A percentile compares a stretch with the other conserved stretches of the same genome.
phyloP scores from a whole-genome alignment of 2,888 invertebrate genomes.

The Polylopha cassiicola region DNA sequence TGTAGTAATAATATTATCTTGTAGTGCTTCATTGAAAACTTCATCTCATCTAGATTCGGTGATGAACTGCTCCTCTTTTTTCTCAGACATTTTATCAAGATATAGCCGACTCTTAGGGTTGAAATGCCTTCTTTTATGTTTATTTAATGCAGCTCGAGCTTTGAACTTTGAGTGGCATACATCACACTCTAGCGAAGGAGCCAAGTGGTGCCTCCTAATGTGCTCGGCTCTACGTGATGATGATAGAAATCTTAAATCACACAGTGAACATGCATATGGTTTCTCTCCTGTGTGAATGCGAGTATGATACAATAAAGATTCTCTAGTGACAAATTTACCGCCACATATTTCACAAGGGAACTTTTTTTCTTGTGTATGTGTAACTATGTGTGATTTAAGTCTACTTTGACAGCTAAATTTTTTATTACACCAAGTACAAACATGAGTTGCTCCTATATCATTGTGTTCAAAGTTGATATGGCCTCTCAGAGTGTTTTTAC shows the following conservation, averaged over 20 bases:
- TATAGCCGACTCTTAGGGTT: constrained; percentile 31
- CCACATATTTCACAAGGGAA: constrained; percentile 37
- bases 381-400: constrained; percentile 36
- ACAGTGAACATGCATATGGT: constrained; percentile 38
- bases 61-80: background rate
- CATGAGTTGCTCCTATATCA: constrained; percentile 27
- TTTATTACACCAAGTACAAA: constrained; percentile 41
- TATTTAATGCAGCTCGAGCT: constrained; percentile 26
- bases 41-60: no score
- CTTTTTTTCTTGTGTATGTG: constrained; percentile 42
- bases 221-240: constrained; percentile 39
- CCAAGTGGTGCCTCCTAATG: constrained; percentile 31
- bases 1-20: no score
- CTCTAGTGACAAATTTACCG: constrained; percentile 36
- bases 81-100: background rate
- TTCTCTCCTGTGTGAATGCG: constrained; percentile 43
- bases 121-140: constrained; percentile 36
- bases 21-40: no score
- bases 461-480: constrained; percentile 41
- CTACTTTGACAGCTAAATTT: constrained; percentile 34
- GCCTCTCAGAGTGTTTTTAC: constrained; percentile 32
- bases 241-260: constrained; percentile 37
- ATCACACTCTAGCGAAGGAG: constrained; percentile 33
- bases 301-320: constrained; percentile 39
- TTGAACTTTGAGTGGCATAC: constrained; percentile 36